Base-by-base conservation (phyloP, 2,797 vertebrate genomes). In the Sciaenops ocellatus region DNA sequence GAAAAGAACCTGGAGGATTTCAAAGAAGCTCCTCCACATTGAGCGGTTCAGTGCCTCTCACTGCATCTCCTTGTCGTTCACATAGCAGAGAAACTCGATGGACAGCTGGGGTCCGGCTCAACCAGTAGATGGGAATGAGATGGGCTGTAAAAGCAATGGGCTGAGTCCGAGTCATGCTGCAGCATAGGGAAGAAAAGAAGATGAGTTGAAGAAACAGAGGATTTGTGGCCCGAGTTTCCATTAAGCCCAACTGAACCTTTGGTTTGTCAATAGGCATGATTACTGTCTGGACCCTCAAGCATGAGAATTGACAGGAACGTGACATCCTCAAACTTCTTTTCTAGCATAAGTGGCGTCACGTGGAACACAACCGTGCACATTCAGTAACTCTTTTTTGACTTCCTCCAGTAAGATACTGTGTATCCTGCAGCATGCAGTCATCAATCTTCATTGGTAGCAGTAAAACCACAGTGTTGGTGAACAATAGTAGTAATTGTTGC, bases 31-130 rank as follows among this genome's bases (percentile, higher is more conserved):
- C 80, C 86, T 93, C 75, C 90, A 84, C 92, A 92, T 72, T 90
- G 90, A 87, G 86, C 84, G 90, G 68, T 94, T 93, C 93, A 90
- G 78, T 90, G 87, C 82, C 69, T 90, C 85, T 89, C 73, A 59
- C 84, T 91, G 84, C 87, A 81, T 87, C 89, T 84, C 87, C 90
- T 90, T 93, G 94, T 95, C 94, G 94, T 92, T 95, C 94, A 92
- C 85, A 82, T 71, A 86, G 85, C 76, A 78, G 89, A 90, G 84
- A 88, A 89, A 85, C 85, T 84, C 75, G 48, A 83, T 73, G 86
- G 94, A 94, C 94, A 95, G 93, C 94, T 95, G 93, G 87, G 80
- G 84, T 86, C 68, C 57, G 79, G 68, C 89, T 86, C 73, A 73
- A 76, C 79, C 79, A 76, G 82, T 80, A 70, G 89, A 83, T 73